A percentile compares a stretch with the other conserved stretches of the same genome.
These are phyloP conservation scores for Agrotis clavis DNA, from an alignment of 2,888 invertebrate species.

Conservation along the genomic window DNA sequence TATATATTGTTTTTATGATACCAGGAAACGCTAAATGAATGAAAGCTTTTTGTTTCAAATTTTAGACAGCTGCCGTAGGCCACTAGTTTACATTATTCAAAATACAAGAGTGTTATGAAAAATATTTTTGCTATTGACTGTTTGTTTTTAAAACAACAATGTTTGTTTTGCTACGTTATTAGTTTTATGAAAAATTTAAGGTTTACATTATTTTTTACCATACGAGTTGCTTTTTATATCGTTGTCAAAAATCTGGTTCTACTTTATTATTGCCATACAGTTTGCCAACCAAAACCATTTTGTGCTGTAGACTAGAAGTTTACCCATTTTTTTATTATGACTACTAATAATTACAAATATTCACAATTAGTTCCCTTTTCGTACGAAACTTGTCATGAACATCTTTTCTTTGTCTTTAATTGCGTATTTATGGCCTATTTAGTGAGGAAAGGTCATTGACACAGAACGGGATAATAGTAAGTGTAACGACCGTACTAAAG, in stretches of 20 bases:
- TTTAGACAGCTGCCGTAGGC: conserved; percentile 8
- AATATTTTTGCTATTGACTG: conserved; percentile 9
- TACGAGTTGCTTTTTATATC: neutral
- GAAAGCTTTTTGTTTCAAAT: conserved; percentile 1
- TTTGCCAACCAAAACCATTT: no score
- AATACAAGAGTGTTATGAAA: conserved; percentile 17
- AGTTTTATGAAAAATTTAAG: neutral
- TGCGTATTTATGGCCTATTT: conserved; percentile 6
- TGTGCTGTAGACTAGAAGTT: no score
- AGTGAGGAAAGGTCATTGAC: conserved; percentile 22
- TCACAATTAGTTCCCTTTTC: neutral
- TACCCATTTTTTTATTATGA: no score
- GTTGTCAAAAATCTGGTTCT: neutral
- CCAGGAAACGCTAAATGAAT: neutral
- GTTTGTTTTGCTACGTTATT: neutral
- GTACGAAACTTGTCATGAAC: neutral
- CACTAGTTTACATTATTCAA: conserved; percentile 6
- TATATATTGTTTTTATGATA: no score
- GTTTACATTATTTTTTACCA: neutral
- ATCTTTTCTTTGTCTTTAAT: conserved; percentile 10
- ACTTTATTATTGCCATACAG: no score
- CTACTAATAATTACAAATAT: no score
- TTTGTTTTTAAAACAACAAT: conserved; percentile 5
- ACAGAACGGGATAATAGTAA: conserved; percentile 5
- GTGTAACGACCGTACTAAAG: conserved; percentile 16